Evolutionary conservation across 2,113 vertebrate genomes (phyloP), one percentile per base, ranked within the genome.

Genomic region (Psilopogon haemacephalus): DNA sequence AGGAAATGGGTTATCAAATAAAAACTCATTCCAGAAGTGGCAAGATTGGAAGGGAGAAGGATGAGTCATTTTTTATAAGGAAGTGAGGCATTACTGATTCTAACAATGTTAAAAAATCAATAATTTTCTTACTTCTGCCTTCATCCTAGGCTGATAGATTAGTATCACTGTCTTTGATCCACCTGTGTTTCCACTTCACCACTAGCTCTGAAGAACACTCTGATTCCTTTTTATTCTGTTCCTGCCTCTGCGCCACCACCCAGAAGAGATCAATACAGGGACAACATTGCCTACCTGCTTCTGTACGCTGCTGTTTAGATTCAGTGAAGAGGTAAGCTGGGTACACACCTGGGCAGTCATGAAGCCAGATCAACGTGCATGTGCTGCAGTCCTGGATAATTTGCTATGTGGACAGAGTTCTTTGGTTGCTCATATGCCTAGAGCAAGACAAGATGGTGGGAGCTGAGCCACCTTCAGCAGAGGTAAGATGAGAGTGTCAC

Each of bases 91-190:
- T 95, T 95, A 68, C 76, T 58, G 74, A 90, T 82, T 93, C 72
- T 85, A 94, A 95, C 26, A 18, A 92, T 88, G 84, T 79, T 84
- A 72, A 97, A 95, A 46, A 12, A 44, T 19, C 95, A 96, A 94
- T 96, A 91, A 4, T 55, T 95, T 89, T 82, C 80, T 93, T 96
- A 89, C 89, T 95, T 95, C 76, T 91, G 42, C 80, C 95, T 95
- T 96, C 89, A 91, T 92, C 68, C 37, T n/a, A 27, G 85, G 37
- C 55, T 94, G 93, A 93, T n/a, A 62, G 75, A 96, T 95, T 87
- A 92, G 60, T 87, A 94, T 28, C 73, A 42, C 33, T 90, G 30
- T 84, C 64, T 87, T 94, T 81, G 84, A 92, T 83, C 89, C 67
- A 63, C 79, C 40, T 80, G 59, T 74, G 83, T 50, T 78, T 60